Base-by-base conservation (phyloP, 92 coral and sea anemone species). In the Zoanthus solanderi region DNA sequence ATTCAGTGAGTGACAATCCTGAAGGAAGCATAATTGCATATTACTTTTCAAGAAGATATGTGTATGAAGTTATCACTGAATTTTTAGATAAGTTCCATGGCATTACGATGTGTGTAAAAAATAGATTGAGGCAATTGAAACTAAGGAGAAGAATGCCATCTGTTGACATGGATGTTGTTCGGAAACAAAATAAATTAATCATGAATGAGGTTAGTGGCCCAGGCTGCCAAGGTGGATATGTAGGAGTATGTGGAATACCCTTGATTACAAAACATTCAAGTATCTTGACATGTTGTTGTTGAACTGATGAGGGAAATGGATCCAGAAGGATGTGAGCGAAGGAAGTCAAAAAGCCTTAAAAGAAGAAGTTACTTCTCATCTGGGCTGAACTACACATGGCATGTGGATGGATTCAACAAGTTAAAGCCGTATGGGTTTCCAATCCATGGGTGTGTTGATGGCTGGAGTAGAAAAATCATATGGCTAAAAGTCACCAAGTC, bases 241-340 rank as follows among this genome's bases (percentile, higher is more conserved):
- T 23, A 78, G 84, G 32, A 86, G 90, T 77, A 72, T 79, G 89
- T 90, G 90, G 92, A 13, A 56, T 56, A 56, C 61, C 61, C 15
- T 56, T 15, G 61, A 56, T 56, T 56, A 56, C 61, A 56, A 56
- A 56, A 56, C 69, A 72, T 85, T 90, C 90, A 90, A 71, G 92
- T 90, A 78, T 90, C 88, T 37, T 87, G 94, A 84, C 94, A 84
- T 68, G 83, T 83, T 69, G 91, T 84, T 66, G 87, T 84, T 68
- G 86, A 84, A 57, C 65, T 83, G 16, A 84, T 88, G 87, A 87
- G 81, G 83, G 91, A 91, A 84, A 74, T 91, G 44, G 91, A 91
- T 78, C 94, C 89, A 71, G 84, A 69, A 67, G 91, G 91, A 58
- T 88, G 94, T 88, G 83, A 88, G 87, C 87, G 78, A 72, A 88